Evolutionary conservation across 2,113 vertebrate genomes (phyloP).

Genomic region (Leptosomus discolor): DNA sequence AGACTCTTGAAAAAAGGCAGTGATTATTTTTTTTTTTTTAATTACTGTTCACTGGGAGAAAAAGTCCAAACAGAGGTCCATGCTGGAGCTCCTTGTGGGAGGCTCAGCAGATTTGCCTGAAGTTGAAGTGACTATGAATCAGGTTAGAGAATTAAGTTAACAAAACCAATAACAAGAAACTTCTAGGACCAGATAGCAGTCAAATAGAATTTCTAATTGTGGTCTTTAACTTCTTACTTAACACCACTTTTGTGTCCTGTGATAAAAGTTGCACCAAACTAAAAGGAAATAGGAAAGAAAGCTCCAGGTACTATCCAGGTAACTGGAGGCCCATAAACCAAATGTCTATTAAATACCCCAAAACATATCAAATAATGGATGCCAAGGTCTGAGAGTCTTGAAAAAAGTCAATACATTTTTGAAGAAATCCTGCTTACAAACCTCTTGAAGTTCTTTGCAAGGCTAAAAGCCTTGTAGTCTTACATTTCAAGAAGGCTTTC

Average conservation of each 20-base stretch:
- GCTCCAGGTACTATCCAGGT: background rate
- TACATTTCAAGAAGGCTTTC: background rate
- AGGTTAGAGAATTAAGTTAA: background rate
- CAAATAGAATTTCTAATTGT: background rate
- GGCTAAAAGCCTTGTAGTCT: background rate
- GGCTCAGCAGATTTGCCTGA: background rate
- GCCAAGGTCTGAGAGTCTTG: background rate
- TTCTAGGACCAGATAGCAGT: background rate
- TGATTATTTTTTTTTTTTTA: background rate
- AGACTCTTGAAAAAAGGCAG: background rate
- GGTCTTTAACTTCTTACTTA: background rate
- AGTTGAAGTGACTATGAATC: background rate
- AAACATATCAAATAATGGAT: background rate
- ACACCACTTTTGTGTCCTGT: accelerated
- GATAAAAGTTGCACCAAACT: background rate
- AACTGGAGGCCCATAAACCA: background rate
- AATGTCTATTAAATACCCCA: background rate
- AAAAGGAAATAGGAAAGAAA: background rate
- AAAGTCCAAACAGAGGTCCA: background rate
- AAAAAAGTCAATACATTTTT: background rate
- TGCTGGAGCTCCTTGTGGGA: background rate
- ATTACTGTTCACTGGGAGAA: background rate
- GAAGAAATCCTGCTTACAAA: background rate
- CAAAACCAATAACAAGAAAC: background rate
- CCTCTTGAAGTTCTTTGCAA: background rate